These are phyloP conservation scores for Scomberomorus guttatus DNA, from an alignment of 2,797 vertebrate species.

Conservation along the genomic window DNA sequence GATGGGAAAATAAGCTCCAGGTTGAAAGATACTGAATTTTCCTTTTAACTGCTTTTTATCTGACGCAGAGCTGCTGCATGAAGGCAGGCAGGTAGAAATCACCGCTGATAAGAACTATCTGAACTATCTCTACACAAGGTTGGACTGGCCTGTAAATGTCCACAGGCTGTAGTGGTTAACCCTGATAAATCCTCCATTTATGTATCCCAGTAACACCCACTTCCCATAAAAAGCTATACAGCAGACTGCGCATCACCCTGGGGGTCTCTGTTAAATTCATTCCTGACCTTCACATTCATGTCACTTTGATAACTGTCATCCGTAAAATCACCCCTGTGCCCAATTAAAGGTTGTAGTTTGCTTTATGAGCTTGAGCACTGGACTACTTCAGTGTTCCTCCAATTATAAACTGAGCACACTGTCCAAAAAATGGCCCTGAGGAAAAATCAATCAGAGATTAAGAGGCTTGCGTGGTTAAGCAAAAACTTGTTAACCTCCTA, in stretches of 20 bases:
- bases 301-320: constrained; percentile 8
- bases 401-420: background rate
- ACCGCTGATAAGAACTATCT: constrained; percentile 32
- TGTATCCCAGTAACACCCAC: constrained; percentile 7
- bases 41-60: constrained; percentile 52
- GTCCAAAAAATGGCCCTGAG: background rate
- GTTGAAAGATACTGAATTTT: no score
- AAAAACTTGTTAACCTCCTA: constrained; percentile 57
- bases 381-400: background rate
- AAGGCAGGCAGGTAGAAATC: constrained; percentile 21
- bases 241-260: background rate
- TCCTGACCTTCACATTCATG: constrained; percentile 35
- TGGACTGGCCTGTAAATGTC: constrained; percentile 13
- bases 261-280: constrained; percentile 21
- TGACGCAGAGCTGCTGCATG: constrained; percentile 36
- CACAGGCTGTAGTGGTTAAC: constrained; percentile 7
- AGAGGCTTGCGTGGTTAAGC: constrained; percentile 9
- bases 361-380: constrained; percentile 14
- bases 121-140: background rate
- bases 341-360: constrained; percentile 29
- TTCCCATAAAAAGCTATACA: background rate
- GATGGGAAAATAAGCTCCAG: no score
- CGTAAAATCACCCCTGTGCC: background rate
- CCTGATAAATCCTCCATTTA: constrained; percentile 30
- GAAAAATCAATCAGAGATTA: constrained; percentile 31